Conservation (phyloP, 2,113 vertebrate genomes). For the Etheostoma cragini region DNA sequence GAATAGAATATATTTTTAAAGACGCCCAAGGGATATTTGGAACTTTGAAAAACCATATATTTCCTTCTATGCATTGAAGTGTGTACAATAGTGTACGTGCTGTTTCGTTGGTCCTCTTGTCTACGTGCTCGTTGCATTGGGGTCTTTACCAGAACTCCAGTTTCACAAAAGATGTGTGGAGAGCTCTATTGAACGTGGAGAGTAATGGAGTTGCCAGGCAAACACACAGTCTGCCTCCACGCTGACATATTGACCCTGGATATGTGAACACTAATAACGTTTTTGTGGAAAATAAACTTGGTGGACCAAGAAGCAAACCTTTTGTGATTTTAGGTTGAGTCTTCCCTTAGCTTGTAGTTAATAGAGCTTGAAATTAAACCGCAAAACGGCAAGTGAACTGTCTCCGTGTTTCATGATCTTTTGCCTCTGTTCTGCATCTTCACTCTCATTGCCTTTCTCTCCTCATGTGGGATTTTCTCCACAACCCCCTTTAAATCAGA, state of each 20-base stretch:
- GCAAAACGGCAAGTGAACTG: constrained; percentile 45
- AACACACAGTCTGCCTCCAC: constrained; percentile 14
- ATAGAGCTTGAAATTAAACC: constrained; percentile 78
- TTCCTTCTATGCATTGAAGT: not conserved
- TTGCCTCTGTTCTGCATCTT: constrained; percentile 9
- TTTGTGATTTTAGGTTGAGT: constrained; percentile 52
- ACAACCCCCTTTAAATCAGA: constrained; percentile 48
- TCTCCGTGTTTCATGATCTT: constrained; percentile 50
- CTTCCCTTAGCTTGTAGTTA: constrained; percentile 60
- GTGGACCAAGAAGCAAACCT: constrained; percentile 52
- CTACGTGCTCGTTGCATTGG: not conserved
- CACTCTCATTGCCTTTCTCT: constrained; percentile 9
- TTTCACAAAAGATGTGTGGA: constrained; percentile 2
- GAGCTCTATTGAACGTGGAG: constrained; percentile 41
- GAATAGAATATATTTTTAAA: constrained; percentile 41
- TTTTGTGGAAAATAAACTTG: constrained; percentile 46
- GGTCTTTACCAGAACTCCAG: constrained; percentile 1
- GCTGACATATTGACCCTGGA: constrained; percentile 35
- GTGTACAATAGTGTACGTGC: not conserved
- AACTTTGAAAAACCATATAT: not conserved
- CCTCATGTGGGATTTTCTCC: constrained; percentile 12
- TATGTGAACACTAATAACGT: constrained; percentile 48
- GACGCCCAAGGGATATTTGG: constrained; percentile 22
- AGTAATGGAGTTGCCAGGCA: constrained; percentile 30
- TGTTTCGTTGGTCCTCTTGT: not conserved